Conservation (phyloP, 2,888 invertebrate species). For the Caenorhabditis sp. region DNA sequence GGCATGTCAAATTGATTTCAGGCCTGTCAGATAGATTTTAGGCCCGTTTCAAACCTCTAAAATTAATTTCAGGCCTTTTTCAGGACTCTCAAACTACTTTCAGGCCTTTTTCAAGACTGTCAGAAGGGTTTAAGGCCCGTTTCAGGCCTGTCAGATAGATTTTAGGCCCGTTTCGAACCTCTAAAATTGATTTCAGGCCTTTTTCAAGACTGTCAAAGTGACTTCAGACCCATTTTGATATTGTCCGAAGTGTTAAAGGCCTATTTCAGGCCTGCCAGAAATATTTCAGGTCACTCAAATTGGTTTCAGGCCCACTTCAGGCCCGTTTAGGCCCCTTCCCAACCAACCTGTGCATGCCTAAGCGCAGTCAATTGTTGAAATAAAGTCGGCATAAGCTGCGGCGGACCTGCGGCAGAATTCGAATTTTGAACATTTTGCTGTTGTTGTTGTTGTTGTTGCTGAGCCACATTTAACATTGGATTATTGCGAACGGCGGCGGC, state of each 20-base stretch:
- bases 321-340: not conserved
- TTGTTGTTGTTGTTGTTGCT: too few relatives aligned
- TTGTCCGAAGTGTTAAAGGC: too few relatives aligned
- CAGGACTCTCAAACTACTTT: too few relatives aligned
- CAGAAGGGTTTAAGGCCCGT: not conserved
- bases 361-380: constrained; percentile 48
- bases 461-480: constrained; percentile 13
- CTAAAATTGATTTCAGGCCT: not conserved
- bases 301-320: not conserved
- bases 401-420: not conserved
- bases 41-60: too few relatives aligned
- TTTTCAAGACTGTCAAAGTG: not conserved
- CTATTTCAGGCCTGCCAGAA: not conserved
- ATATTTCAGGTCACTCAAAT: not conserved
- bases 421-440: too few relatives aligned
- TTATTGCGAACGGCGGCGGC: constrained; percentile 6
- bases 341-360: constrained; percentile 47
- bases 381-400: constrained; percentile 49
- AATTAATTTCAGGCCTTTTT: not conserved
- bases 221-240: constrained; percentile 31
- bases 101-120: not conserved
- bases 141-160: too few relatives aligned
- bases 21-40: too few relatives aligned
- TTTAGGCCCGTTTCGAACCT: not conserved
- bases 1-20: not conserved